Evolutionary conservation across 2,888 invertebrate genomes (phyloP).

Genomic region (Eurois occulta): DNA sequence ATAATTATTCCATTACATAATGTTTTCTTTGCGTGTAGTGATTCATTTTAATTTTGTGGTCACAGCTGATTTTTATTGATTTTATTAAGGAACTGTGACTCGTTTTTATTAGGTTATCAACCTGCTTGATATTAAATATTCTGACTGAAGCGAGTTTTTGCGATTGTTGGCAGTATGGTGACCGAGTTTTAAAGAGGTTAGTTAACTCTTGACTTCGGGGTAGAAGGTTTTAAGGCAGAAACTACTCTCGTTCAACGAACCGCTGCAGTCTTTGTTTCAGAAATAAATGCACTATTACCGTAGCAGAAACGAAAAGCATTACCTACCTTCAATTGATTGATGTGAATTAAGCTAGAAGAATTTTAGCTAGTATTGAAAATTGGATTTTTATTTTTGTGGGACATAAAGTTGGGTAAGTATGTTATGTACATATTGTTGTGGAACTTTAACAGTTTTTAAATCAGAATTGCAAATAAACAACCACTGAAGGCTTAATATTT

Average conservation of each 20-base stretch:
- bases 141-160: conserved; percentile 20
- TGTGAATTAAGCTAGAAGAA: neutral
- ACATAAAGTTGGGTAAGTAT: neutral
- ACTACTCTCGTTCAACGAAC: conserved; percentile 1
- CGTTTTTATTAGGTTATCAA: conserved; percentile 43
- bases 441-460: conserved; percentile 15
- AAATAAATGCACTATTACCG: neutral
- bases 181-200: conserved; percentile 11
- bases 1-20: conserved; percentile 53
- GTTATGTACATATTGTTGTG: neutral
- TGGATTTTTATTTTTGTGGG: neutral
- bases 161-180: conserved; percentile 2
- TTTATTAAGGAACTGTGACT: conserved; percentile 8
- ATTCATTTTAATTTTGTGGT: conserved; percentile 26
- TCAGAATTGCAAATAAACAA: conserved; percentile 8
- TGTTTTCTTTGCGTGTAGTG: conserved; percentile 7
- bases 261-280: neutral
- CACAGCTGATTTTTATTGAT: conserved; percentile 35
- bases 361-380: neutral
- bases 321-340: neutral
- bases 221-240: neutral
- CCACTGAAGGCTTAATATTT: conserved; percentile 11
- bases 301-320: neutral
- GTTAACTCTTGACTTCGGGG: conserved; percentile 17
- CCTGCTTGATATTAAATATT: conserved; percentile 4